Evolutionary conservation across 2,888 invertebrate species (phyloP), one percentile per base, ranked within the genome.

Genomic region (Cataglyphis altisquamis): DNA sequence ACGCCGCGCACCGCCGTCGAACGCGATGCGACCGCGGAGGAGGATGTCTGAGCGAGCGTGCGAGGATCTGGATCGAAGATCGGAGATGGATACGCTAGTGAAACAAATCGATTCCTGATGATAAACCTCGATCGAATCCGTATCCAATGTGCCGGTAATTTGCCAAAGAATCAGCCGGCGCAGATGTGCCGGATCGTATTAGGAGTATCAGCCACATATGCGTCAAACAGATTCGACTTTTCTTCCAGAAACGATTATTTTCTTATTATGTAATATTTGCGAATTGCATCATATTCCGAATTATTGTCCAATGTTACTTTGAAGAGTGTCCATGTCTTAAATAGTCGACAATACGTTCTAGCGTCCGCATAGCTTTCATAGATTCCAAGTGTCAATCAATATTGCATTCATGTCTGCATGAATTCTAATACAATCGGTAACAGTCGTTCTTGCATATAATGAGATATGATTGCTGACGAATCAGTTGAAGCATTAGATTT

Each of bases 91-190:
- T 67, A 64, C 78, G 60, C 67, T 39, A 52, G 64, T 66, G 82
- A 82, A 88, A 86, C 88, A 87, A 88, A 89, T 89, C 80, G 89
- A 87, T 83, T 82, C 77, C 86, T 85, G 84, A 90, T 82, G 88
- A 89, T 87, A 83, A 88, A 70, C 60, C 85, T 74, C 85, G 85
- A 88, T 89, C 89, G 85, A 66, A 82, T 75, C 74, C 60, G 77
- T 77, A 85, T 88, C 78, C 83, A 83, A 84, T 82, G 82, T 68
- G 60, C 45, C 66, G 83, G 89, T 84, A 89, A 89, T 89, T 89
- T 89, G 84, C 84, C 80, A 89, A 89, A 86, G 88, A 88, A 85
- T 84, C 86, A 80, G 66, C 70, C 52, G n/a, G 63, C 82, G 78
- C 57, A 64, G 74, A 85, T 86, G 75, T 66, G 74, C 77, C 83